Percentiles rank a stretch among this genome's conserved stretches.
Conservation (phyloP, 30 jellyfish, hydroid and myxozoan species). For the Chrysaora quinquecirrha region DNA sequence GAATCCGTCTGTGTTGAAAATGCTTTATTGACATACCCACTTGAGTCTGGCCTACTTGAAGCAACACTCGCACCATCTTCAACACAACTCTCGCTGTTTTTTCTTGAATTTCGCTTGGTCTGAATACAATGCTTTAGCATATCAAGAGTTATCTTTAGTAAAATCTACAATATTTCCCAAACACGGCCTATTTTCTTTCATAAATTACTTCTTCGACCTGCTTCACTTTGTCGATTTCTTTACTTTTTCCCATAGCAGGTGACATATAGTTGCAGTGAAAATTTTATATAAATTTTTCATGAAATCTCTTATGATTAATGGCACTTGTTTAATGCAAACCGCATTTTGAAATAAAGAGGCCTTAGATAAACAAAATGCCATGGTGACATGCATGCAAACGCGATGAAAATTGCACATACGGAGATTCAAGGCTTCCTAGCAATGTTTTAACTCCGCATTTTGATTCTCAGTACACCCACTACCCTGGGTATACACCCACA, state of each 20-base stretch:
- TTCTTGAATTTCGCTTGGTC: background rate
- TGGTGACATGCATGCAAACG: no score
- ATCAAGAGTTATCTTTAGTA: background rate
- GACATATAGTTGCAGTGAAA: background rate
- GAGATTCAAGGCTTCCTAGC: no score
- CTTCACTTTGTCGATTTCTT: background rate
- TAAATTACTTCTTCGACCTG: background rate
- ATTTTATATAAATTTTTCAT: background rate
- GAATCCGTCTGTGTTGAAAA: background rate
- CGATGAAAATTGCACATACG: no score
- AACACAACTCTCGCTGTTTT: background rate
- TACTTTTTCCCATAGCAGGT: background rate
- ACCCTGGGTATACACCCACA: no score
- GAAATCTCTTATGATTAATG: background rate
- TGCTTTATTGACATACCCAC: slow-evolving; percentile 9
- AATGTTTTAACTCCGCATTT: no score
- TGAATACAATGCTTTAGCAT: slow-evolving; percentile 1
- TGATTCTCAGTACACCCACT: no score
- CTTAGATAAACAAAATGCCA: background rate
- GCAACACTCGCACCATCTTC: background rate
- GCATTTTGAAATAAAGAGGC: background rate
- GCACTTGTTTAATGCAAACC: background rate
- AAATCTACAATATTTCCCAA: background rate
- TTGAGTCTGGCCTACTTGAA: slow-evolving; percentile 8
- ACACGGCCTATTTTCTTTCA: background rate